These are phyloP conservation scores for Tichodroma muraria DNA, from an alignment of 2,113 vertebrate species.

Conservation along the genomic window DNA sequence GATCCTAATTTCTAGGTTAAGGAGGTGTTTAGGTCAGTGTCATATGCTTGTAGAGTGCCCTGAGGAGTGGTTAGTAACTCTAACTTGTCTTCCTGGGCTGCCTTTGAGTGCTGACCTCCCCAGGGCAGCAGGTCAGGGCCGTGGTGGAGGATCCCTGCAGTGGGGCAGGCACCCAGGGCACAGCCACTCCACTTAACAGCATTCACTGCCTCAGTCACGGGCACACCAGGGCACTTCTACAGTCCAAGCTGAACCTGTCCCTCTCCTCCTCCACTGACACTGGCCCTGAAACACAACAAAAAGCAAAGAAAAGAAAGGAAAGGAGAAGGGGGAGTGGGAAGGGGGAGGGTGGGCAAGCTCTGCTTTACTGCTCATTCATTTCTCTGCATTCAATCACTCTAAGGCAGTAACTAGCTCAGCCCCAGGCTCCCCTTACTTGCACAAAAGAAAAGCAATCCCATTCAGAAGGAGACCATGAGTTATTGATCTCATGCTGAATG, in stretches of 20 bases:
- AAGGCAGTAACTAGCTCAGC: constrained; percentile 39
- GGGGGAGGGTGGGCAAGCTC: not conserved
- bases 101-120: not conserved
- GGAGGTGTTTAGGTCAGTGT: not conserved
- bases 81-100: not conserved
- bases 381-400: constrained; percentile 10
- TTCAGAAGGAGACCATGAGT: constrained; percentile 54
- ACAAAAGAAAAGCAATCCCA: constrained; percentile 61
- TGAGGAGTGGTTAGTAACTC: not conserved
- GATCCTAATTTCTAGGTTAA: not conserved
- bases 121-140: not conserved
- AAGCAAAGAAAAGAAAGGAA: not conserved
- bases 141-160: rapidly evolving
- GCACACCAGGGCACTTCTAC: not conserved
- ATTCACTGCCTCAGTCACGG: not conserved
- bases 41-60: not conserved
- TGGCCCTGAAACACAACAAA: not conserved
- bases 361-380: constrained; percentile 28
- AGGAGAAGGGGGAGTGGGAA: not conserved
- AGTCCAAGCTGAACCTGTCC: not conserved
- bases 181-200: not conserved
- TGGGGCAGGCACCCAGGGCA: not conserved
- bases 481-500: constrained; percentile 50
- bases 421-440: constrained; percentile 42
- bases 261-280: not conserved